Conservation (phyloP, 1,140 invertebrate genomes). For the Whitmania pigra region DNA sequence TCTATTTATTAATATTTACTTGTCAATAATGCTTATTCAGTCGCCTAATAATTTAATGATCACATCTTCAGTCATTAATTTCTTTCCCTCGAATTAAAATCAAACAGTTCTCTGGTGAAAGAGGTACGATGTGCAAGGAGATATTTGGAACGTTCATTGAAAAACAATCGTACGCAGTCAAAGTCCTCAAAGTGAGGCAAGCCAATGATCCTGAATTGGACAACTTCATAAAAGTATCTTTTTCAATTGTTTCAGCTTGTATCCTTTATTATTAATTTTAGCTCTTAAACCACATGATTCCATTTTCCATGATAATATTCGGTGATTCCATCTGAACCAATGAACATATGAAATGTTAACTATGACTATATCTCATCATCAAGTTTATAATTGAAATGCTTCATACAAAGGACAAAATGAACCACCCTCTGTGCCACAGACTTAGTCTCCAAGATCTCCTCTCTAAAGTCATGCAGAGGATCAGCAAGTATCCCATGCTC, state of each 20-base stretch:
- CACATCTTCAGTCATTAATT: too few species aligned
- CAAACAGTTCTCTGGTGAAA: conserved; percentile 55
- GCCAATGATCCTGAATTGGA: conserved; percentile 78
- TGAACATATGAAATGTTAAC: too few species aligned
- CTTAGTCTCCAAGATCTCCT: conserved; percentile 81
- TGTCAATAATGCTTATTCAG: too few species aligned
- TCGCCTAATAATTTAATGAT: too few species aligned
- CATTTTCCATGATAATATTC: too few species aligned
- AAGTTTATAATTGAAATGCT: background rate
- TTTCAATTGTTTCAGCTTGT: background rate
- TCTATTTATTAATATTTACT: too few species aligned
- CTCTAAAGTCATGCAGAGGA: conserved; percentile 73
- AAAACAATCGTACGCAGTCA: conserved; percentile 78
- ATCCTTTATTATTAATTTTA: too few species aligned
- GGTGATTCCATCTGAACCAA: too few species aligned
- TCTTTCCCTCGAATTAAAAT: background rate
- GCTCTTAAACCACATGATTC: too few species aligned
- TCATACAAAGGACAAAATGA: conserved; percentile 58
- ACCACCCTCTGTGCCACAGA: conserved; percentile 70
- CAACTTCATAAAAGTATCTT: conserved; percentile 53
- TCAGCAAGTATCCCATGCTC: conserved; percentile 91
- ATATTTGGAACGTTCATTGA: conserved; percentile 79
- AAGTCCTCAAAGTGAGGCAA: conserved; percentile 64
- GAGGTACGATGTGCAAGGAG: conserved; percentile 55
- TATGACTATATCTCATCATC: too few species aligned